These are phyloP conservation scores for Drosophila lacertosa DNA, from an alignment of 1,140 invertebrate genomes.

Conservation along the genomic window DNA sequence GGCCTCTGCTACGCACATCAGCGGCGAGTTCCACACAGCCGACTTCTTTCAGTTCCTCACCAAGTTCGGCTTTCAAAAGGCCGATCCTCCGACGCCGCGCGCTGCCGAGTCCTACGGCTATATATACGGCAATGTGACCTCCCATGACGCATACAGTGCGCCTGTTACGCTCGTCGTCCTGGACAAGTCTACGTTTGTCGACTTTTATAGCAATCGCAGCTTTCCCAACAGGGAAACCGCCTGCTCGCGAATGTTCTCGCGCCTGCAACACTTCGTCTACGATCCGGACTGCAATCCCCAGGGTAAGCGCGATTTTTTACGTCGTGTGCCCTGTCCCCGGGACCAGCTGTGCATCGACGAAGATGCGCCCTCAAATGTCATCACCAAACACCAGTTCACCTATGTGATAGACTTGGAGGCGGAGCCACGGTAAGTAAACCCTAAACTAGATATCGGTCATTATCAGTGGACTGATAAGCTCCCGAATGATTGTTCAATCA, in stretches of 20 bases:
- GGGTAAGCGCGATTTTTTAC: constrained; percentile 93
- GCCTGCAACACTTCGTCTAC: constrained; percentile 92
- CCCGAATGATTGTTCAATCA: not conserved
- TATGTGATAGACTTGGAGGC: constrained; percentile 94
- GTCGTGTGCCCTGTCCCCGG: constrained; percentile 93
- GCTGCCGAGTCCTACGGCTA: constrained; percentile 92
- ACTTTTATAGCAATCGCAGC: constrained; percentile 92
- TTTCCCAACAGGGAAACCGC: constrained; percentile 85
- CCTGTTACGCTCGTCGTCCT: constrained; percentile 94
- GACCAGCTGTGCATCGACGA: constrained; percentile 94
- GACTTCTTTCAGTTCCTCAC: constrained; percentile 96
- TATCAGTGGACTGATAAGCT: constrained; percentile 32
- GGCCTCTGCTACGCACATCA: constrained; percentile 62
- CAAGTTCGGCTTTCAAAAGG: constrained; percentile 98
- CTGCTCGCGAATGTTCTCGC: constrained; percentile 93
- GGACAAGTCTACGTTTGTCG: constrained; percentile 93
- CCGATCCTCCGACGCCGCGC: constrained; percentile 91
- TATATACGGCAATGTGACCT: constrained; percentile 97
- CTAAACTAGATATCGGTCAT: not conserved
- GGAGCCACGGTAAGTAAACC: constrained; percentile 91
- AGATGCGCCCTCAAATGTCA: constrained; percentile 92
- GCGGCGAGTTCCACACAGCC: constrained; percentile 87
- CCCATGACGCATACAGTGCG: constrained; percentile 87
- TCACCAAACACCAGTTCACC: constrained; percentile 95
- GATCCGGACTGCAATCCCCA: constrained; percentile 90